These are phyloP conservation scores for Passer montanus DNA, from an alignment of 2,113 vertebrate species.

Conservation along the genomic window DNA sequence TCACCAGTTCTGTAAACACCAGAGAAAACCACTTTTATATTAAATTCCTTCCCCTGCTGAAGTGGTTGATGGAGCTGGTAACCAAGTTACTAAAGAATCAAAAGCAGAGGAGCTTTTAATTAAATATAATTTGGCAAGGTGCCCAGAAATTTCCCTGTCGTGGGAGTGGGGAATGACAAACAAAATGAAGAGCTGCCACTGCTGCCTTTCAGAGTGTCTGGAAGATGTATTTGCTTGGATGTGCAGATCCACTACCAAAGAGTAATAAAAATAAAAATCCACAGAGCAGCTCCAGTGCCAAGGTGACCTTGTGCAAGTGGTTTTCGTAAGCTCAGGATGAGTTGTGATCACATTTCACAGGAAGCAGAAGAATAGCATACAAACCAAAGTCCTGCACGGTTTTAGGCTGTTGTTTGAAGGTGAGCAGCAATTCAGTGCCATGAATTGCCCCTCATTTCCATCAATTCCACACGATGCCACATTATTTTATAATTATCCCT, in stretches of 20 bases:
- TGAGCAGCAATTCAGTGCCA: not conserved
- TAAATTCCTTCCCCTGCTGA: conserved; percentile 17
- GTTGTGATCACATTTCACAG: not conserved
- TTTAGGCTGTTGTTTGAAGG: not conserved
- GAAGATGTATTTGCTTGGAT: not conserved
- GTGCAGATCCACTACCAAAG: not conserved
- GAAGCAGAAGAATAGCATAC: accelerated
- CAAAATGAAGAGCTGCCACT: not conserved
- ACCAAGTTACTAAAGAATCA: conserved; percentile 34
- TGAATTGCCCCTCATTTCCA: not conserved
- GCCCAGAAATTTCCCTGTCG: conserved; percentile 2
- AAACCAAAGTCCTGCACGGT: accelerated
- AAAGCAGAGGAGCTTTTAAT: conserved; percentile 54
- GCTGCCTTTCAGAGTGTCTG: not conserved
- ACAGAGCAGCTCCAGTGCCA: not conserved
- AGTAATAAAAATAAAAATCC: not conserved
- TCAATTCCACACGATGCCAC: not conserved
- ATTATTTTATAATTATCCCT: not conserved
- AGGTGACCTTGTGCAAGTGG: not conserved
- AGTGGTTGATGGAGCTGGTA: conserved; percentile 7
- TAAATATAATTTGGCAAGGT: conserved; percentile 38
- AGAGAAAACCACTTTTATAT: not conserved
- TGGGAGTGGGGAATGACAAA: not conserved
- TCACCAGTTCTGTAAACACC: not conserved
- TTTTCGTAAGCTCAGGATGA: accelerated